Evolutionary conservation across 2,797 vertebrate genomes (phyloP).

Genomic region (Eulemur albifrons): DNA sequence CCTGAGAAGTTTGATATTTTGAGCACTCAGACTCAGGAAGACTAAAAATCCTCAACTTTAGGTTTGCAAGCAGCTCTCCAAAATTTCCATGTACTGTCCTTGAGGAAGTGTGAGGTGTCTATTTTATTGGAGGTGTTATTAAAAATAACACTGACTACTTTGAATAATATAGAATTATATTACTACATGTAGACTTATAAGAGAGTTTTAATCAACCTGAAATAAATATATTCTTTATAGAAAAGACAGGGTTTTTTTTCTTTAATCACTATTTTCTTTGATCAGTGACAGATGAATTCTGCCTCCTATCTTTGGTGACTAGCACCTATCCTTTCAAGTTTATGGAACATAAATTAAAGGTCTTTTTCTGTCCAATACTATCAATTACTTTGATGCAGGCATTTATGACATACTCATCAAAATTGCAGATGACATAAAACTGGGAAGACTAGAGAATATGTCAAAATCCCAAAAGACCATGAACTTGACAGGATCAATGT

Average conservation of each 20-base stretch:
- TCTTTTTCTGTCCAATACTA: background rate
- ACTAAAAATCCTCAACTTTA: background rate
- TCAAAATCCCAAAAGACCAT: background rate
- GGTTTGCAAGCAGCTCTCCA: background rate
- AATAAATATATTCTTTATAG: background rate
- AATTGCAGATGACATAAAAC: background rate
- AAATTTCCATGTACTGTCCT: background rate
- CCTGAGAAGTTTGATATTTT: background rate
- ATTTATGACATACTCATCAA: background rate
- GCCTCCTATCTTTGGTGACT: background rate
- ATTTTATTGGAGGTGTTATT: background rate
- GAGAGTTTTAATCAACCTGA: conserved; percentile 14
- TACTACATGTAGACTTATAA: background rate
- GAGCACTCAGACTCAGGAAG: background rate
- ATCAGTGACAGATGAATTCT: background rate
- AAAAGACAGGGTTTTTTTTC: background rate
- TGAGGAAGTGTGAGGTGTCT: background rate
- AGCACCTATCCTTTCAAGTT: background rate
- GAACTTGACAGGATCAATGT: background rate
- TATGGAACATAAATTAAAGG: background rate
- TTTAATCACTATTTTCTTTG: background rate
- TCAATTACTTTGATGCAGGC: background rate
- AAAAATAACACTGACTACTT: background rate
- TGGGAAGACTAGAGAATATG: background rate
- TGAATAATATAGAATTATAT: background rate